These are phyloP conservation scores for Hydrochoerus hydrochaeris DNA, from an alignment of 2,113 vertebrate genomes.

Conservation along the genomic window DNA sequence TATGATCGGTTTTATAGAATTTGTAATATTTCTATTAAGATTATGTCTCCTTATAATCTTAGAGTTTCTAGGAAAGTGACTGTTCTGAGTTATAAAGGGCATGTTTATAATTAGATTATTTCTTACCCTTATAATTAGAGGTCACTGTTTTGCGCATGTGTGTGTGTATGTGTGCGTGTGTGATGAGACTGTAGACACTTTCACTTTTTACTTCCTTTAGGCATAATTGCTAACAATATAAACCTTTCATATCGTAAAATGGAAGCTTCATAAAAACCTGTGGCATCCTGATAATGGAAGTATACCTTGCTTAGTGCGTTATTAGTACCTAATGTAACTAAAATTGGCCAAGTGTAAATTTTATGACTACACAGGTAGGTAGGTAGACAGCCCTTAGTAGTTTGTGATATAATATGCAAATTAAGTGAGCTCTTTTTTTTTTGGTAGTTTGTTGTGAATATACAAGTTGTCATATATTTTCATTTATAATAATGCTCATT, in stretches of 20 bases:
- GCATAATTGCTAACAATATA: not conserved
- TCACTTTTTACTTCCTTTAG: not conserved
- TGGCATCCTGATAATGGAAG: not conserved
- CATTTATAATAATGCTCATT: not conserved
- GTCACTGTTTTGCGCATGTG: not conserved
- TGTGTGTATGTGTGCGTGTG: not conserved
- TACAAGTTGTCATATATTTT: not conserved
- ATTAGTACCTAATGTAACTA: not conserved
- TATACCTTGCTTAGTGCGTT: not conserved
- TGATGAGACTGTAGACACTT: not conserved
- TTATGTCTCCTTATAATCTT: not conserved
- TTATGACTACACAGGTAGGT: not conserved
- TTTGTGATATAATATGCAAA: not conserved
- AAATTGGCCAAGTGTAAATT: not conserved
- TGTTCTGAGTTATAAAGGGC: not conserved
- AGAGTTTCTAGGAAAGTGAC: not conserved
- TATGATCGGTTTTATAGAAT: slow-evolving; percentile 44
- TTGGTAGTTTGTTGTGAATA: not conserved
- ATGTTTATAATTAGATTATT: not conserved
- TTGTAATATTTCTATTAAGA: slow-evolving; percentile 41
- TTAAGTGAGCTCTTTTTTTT: not conserved
- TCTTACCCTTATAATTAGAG: slow-evolving; percentile 5
- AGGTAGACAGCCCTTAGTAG: not conserved
- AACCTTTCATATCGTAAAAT: not conserved
- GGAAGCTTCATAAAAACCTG: slow-evolving; percentile 20